A percentile compares a stretch with the other conserved stretches of the same genome.
These are phyloP conservation scores for Tetramorium alpestre DNA, from an alignment of 1,140 invertebrate genomes.

Conservation along the genomic window DNA sequence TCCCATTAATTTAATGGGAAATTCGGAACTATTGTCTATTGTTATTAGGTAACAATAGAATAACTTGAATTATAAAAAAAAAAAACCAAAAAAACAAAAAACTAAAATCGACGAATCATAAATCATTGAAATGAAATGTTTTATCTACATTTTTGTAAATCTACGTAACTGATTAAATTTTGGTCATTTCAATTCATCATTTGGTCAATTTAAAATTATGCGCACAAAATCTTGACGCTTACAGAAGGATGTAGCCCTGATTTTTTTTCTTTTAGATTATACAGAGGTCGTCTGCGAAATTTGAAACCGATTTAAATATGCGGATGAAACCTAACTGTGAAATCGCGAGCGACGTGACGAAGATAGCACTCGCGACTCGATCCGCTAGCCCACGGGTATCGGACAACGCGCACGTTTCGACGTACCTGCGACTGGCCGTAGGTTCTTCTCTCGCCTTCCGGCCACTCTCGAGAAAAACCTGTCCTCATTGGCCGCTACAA, in stretches of 20 bases:
- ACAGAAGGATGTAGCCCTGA: neutral
- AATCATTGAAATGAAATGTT: neutral
- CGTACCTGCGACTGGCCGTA: constrained; percentile 13
- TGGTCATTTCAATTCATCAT: neutral
- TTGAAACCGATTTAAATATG: neutral
- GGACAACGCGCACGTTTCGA: constrained; percentile 2
- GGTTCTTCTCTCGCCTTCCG: neutral
- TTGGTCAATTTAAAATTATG: neutral
- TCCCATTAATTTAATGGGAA: neutral
- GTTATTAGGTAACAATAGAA: neutral
- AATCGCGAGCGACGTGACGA: neutral
- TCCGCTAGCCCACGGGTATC: neutral
- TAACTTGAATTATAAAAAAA: neutral
- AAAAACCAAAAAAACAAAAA: neutral
- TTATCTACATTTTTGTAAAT: neutral
- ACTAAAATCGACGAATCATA: neutral
- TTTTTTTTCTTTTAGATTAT: neutral
- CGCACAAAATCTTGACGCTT: neutral
- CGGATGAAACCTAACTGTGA: neutral
- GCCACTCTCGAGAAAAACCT: neutral
- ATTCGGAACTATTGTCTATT: neutral
- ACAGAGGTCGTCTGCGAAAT: neutral
- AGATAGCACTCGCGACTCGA: neutral
- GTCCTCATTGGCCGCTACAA: neutral
- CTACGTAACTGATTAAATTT: neutral